phyloP scores from a whole-genome alignment of 1,140 invertebrate genomes.

The Mya arenaria region DNA sequence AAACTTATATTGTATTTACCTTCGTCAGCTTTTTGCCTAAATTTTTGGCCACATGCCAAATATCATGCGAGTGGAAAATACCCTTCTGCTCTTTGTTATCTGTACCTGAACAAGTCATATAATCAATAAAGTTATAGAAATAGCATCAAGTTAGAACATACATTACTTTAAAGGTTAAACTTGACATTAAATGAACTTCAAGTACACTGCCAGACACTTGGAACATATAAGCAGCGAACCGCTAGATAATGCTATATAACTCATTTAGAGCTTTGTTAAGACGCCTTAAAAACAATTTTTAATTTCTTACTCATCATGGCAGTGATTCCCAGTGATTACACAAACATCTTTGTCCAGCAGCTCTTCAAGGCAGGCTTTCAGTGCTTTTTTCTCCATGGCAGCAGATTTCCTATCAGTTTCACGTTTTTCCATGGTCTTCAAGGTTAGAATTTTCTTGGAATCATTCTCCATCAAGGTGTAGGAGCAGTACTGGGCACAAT shows the following conservation, averaged over 20 bases:
- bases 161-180: no score
- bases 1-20: not conserved
- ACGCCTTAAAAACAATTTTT: no score
- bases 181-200: no score
- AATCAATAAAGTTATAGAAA: no score
- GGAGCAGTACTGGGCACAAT: constrained; percentile 33
- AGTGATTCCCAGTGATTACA: constrained; percentile 15
- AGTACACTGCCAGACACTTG: no score
- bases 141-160: no score
- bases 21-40: constrained; percentile 16
- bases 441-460: not conserved
- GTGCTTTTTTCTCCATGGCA: constrained; percentile 6
- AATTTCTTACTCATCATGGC: constrained; percentile 60
- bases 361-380: not conserved
- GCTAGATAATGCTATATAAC: no score
- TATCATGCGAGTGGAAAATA: not conserved
- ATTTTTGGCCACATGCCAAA: constrained; percentile 32
- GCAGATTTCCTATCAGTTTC: constrained; percentile 6
- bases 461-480: constrained; percentile 36
- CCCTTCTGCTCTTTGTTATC: not conserved
- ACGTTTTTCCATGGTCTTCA: constrained; percentile 26
- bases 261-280: no score
- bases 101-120: no score
- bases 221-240: no score
- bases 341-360: not conserved